phyloP scores from a whole-genome alignment of 2,113 vertebrate species.

The Carassius gibelio region DNA sequence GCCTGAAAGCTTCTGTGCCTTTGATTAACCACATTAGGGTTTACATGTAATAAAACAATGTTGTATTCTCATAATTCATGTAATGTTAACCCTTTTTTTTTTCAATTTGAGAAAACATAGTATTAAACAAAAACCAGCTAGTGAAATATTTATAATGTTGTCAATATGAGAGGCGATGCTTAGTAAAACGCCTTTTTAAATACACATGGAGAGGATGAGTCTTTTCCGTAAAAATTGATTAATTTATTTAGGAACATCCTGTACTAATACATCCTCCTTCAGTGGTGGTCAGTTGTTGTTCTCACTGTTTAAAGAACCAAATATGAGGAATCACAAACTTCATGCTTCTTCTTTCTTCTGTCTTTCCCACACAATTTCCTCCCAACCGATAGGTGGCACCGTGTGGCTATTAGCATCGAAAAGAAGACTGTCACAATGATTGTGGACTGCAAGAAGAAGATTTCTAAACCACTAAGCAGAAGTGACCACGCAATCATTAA shows the following conservation, averaged over 20 bases:
- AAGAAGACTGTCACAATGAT: slow-evolving; percentile 94
- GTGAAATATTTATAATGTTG: slow-evolving; percentile 28
- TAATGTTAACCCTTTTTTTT: neutral
- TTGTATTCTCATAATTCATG: neutral
- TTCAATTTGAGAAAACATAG: slow-evolving; percentile 15
- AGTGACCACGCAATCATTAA: slow-evolving; percentile 84
- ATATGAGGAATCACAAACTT: neutral
- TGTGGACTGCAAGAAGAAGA: slow-evolving; percentile 95
- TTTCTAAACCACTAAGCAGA: slow-evolving; percentile 84
- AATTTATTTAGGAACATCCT: slow-evolving; percentile 13
- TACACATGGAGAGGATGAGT: neutral
- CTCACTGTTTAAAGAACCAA: no score
- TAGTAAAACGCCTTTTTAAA: neutral
- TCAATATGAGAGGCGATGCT: slow-evolving; percentile 1
- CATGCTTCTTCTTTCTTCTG: neutral
- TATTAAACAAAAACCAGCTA: slow-evolving; percentile 19
- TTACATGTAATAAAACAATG: neutral
- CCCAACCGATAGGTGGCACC: slow-evolving; percentile 86
- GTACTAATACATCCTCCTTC: neutral
- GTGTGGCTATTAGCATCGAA: slow-evolving; percentile 95
- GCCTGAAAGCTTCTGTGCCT: slow-evolving; percentile 2
- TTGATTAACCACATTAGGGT: neutral
- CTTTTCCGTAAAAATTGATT: neutral
- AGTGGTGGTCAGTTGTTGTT: no score
- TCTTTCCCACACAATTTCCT: neutral